These are phyloP conservation scores for Holacanthus passer DNA, from an alignment of 2,113 vertebrate genomes.

Conservation along the genomic window DNA sequence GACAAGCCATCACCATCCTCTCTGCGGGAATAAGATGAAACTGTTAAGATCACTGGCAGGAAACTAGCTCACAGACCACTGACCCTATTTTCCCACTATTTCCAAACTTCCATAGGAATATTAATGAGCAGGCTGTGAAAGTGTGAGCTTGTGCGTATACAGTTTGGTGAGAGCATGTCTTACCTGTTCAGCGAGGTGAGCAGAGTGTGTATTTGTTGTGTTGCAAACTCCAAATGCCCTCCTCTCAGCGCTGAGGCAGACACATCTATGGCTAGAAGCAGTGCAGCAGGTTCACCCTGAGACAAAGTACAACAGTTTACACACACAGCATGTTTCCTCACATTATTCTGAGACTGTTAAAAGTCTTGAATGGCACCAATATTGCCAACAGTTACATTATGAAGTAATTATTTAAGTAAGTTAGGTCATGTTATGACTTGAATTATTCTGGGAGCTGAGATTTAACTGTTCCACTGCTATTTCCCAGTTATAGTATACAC, in stretches of 20 bases:
- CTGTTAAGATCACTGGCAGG: background rate
- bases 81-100: background rate
- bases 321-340: background rate
- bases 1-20: conserved; percentile 43
- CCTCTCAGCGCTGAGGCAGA: conserved; percentile 77
- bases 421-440: too few species aligned
- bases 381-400: too few species aligned
- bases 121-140: background rate
- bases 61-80: background rate
- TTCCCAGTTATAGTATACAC: too few species aligned
- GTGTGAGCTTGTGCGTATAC: background rate
- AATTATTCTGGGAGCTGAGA: too few species aligned
- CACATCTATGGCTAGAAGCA: conserved; percentile 85
- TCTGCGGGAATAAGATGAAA: conserved; percentile 47
- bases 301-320: conserved; percentile 10
- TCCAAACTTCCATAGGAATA: background rate
- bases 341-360: too few species aligned
- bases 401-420: too few species aligned
- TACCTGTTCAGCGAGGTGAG: conserved; percentile 77
- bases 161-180: background rate
- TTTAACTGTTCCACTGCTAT: too few species aligned
- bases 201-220: conserved; percentile 75
- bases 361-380: too few species aligned
- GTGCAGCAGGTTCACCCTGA: conserved; percentile 76
- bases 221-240: conserved; percentile 81